A percentile compares a stretch with the other conserved stretches of the same genome.
Evolutionary conservation across 2,113 vertebrate species (phyloP).

Genomic region (Bothrops jararaca): DNA sequence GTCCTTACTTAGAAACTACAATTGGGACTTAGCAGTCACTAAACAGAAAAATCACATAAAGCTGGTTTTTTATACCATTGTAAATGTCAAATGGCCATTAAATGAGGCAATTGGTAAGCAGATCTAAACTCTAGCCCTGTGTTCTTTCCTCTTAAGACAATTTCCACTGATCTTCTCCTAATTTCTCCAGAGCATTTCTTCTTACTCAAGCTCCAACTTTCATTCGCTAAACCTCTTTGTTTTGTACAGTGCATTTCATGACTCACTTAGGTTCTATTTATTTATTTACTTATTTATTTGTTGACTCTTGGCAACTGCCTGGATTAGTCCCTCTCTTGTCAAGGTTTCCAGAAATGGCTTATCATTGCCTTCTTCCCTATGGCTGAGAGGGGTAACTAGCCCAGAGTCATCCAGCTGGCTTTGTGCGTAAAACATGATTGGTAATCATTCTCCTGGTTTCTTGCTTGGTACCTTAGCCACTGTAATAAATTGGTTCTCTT

Average conservation of each 20-base stretch:
- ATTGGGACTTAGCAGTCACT: neutral
- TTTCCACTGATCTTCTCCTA: neutral
- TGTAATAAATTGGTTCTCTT: neutral
- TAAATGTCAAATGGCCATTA: neutral
- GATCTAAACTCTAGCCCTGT: neutral
- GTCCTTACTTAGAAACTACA: neutral
- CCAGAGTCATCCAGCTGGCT: neutral
- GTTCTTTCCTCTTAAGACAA: neutral
- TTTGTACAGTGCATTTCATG: neutral
- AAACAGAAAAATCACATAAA: neutral
- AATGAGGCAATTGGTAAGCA: neutral
- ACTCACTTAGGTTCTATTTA: neutral
- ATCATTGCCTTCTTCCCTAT: neutral
- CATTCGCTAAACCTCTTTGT: neutral
- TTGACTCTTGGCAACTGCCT: neutral
- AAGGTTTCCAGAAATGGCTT: neutral
- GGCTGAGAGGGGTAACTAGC: neutral
- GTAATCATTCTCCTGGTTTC: neutral
- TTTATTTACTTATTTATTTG: neutral
- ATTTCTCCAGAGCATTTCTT: neutral
- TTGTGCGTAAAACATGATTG: neutral
- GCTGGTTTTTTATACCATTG: neutral
- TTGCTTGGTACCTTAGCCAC: neutral
- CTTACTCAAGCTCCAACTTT: neutral
- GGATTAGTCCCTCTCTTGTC: neutral